phyloP scores from a whole-genome alignment of 2,888 invertebrate species.

The Protodeltote pygarga region DNA sequence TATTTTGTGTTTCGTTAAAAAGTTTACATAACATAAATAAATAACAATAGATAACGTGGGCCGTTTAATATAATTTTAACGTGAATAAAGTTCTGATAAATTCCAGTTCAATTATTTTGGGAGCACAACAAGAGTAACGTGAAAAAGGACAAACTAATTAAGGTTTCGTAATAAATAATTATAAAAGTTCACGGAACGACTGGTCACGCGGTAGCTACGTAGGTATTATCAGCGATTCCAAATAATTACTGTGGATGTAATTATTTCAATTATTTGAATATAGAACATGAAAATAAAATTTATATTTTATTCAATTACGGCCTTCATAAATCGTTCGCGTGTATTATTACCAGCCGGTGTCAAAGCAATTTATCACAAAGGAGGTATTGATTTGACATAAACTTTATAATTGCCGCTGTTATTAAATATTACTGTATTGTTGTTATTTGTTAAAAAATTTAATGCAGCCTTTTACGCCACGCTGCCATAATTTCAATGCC shows the following conservation, averaged over 20 bases:
- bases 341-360: slow-evolving; percentile 10
- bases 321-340: slow-evolving; percentile 3
- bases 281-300: slow-evolving; percentile 5
- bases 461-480: neutral
- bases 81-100: too few species aligned
- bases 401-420: neutral
- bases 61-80: too few species aligned
- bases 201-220: neutral
- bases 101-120: neutral
- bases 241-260: too few species aligned
- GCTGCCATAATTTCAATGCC: slow-evolving; percentile 21
- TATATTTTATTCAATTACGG: slow-evolving; percentile 3
- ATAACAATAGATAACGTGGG: too few species aligned
- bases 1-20: slow-evolving; percentile 2
- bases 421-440: too few species aligned
- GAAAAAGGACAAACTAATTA: slow-evolving; percentile 13
- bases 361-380: slow-evolving; percentile 18
- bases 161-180: slow-evolving; percentile 12
- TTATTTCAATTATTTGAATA: slow-evolving; percentile 20
- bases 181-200: neutral
- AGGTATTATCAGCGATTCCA: too few species aligned
- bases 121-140: neutral
- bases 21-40: too few species aligned
- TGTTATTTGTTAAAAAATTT: too few species aligned
- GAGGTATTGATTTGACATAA: slow-evolving; percentile 10